phyloP scores from a whole-genome alignment of 1,140 invertebrate species.

The Ooceraea biroi region DNA sequence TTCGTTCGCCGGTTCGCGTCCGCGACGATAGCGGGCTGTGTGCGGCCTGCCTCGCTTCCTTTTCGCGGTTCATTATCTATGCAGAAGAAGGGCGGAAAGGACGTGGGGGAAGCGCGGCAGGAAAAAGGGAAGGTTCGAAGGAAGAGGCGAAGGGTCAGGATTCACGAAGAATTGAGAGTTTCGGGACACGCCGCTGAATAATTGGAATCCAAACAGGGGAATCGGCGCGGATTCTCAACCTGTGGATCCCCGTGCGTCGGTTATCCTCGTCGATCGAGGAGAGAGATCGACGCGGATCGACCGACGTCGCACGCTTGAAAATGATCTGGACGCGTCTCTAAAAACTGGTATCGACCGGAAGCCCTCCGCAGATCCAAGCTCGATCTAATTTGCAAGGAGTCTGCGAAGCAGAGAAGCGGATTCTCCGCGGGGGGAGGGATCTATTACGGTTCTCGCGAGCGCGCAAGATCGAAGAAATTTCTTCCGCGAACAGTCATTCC shows the following conservation, averaged over 20 bases:
- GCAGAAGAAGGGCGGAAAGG: constrained; percentile 27
- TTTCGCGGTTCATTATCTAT: constrained; percentile 62
- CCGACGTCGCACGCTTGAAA: neutral
- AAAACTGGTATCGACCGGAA: constrained; percentile 12
- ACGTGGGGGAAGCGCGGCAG: neutral
- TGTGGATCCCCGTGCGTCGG: constrained; percentile 28
- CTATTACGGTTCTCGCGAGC: constrained; percentile 33
- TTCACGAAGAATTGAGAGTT: constrained; percentile 66
- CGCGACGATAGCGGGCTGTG: neutral
- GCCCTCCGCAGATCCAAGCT: neutral
- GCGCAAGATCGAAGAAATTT: constrained; percentile 57
- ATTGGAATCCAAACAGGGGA: constrained; percentile 68
- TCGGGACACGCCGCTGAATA: constrained; percentile 67
- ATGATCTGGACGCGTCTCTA: neutral
- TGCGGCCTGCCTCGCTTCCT: constrained; percentile 18
- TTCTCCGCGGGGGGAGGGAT: constrained; percentile 8
- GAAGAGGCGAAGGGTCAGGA: constrained; percentile 41
- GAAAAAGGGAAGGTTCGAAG: neutral
- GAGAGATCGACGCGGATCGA: neutral
- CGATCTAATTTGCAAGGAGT: constrained; percentile 42
- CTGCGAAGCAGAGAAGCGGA: neutral
- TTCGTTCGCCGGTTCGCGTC: constrained; percentile 37
- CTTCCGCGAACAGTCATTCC: constrained; percentile 61
- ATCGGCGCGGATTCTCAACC: constrained; percentile 62
- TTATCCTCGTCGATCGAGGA: neutral